Base-by-base conservation (phyloP, 2,797 vertebrate species). In the Erethizon dorsatum region DNA sequence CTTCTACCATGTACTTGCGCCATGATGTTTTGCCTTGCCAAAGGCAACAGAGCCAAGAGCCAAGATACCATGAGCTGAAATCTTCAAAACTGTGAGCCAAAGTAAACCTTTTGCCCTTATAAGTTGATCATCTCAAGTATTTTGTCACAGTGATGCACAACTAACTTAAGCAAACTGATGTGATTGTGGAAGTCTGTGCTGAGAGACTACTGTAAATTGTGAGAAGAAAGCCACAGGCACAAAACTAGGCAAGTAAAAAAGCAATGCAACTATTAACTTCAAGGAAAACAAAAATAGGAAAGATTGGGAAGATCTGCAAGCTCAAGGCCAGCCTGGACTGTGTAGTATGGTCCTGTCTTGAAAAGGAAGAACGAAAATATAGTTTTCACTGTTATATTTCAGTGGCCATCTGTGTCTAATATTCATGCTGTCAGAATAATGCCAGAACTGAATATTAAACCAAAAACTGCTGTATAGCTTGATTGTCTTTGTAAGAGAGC, bases 221-320 rank as follows among this genome's bases (percentile, higher is more conserved):
- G 50, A 59, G 87, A 54, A 78, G 28, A 73, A 41, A 61, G 47
- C 67, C 79, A 33, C 3, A 18, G 7, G 47, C 56, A 77, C 33
- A 65, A 47, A 94, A 63, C 18, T 8, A 28, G 69, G 75, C 14
- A 91, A 83, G 52, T 10, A 1, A 69, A 78, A 88, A 91, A 20
- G 11, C 78, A 77, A 15, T 18, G 9, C 31, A 67, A 50, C 57
- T 45, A 47, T 33, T 80, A 92, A 88, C 57, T 65, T 65, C 24
- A 92, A 75, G 59, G 28, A 84, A 92, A 71, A 69, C 37, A 73
- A 86, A 91, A 88, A 50, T 56, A 77, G 47, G 47, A 33, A 31
- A 77, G 75, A 77, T 31, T 9, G 26, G 75, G 47, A 77, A 45
- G 41, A 47, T 75, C 71, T 45, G 15, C 2, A 31, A 50, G 26